Percentiles rank a stretch among this genome's conserved stretches.
These are phyloP conservation scores for Caenorhabditis sp. DNA, from an alignment of 2,888 invertebrate species.

Conservation along the genomic window DNA sequence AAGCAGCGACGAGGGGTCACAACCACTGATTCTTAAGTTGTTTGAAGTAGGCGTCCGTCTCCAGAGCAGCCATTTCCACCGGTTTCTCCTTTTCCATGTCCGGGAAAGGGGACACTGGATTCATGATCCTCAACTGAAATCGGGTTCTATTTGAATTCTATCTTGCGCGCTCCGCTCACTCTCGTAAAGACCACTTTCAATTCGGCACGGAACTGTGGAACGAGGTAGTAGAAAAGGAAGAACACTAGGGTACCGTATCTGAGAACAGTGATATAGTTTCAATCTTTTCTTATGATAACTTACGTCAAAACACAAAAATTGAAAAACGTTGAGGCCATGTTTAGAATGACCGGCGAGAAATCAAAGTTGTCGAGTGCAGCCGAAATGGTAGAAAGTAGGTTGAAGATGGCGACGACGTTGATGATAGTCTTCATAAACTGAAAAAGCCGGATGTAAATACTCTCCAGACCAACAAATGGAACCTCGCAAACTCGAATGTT, in stretches of 20 bases:
- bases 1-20: neutral
- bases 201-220: constrained; percentile 29
- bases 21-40: constrained; percentile 56
- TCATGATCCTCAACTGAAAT: constrained; percentile 35
- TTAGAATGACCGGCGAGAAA: constrained; percentile 20
- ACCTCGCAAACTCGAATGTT: constrained; percentile 58
- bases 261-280: too few relatives aligned
- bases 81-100: constrained; percentile 26
- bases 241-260: constrained; percentile 53
- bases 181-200: constrained; percentile 24
- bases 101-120: constrained; percentile 31
- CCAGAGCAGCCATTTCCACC: constrained; percentile 28
- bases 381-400: constrained; percentile 47
- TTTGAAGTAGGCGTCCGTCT: constrained; percentile 49
- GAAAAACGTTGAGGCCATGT: constrained; percentile 50
- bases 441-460: too few relatives aligned
- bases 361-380: constrained; percentile 57
- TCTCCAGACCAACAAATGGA: too few relatives aligned
- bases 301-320: constrained; percentile 53
- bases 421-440: constrained; percentile 56
- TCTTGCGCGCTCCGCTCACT: neutral
- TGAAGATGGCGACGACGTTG: constrained; percentile 53
- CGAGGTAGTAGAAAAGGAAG: constrained; percentile 36
- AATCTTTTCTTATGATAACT: constrained; percentile 1
- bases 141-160: too few relatives aligned